Evolutionary conservation across 2,797 vertebrate genomes (phyloP).

Genomic region (Syngnathus acus): DNA sequence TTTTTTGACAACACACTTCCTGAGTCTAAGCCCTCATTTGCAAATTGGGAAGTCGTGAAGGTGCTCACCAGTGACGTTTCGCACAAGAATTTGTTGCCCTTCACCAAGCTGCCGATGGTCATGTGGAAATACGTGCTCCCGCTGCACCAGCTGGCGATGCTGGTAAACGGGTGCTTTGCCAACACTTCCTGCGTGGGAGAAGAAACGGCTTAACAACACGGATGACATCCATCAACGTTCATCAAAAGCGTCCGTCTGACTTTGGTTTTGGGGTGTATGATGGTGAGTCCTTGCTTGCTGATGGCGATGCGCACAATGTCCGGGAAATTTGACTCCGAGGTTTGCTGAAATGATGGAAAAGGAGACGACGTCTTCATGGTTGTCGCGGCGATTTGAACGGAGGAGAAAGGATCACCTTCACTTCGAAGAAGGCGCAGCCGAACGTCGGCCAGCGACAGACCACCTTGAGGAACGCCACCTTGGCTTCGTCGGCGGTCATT

Average conservation of each 20-base stretch:
- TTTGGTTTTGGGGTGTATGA: constrained; percentile 93
- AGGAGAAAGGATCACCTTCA: constrained; percentile 76
- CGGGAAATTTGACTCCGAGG: constrained; percentile 82
- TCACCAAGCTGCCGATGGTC: constrained; percentile 83
- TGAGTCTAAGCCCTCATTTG: no score
- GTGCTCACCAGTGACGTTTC: constrained; percentile 92
- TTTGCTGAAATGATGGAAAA: constrained; percentile 74
- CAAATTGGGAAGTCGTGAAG: no score
- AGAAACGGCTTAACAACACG: not conserved
- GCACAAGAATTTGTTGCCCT: constrained; percentile 85
- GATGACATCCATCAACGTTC: not conserved
- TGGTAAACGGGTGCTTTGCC: constrained; percentile 80
- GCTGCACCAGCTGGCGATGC: constrained; percentile 94
- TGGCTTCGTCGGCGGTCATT: constrained; percentile 79
- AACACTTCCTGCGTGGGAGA: constrained; percentile 75
- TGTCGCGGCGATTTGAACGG: not conserved
- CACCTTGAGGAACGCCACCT: constrained; percentile 80
- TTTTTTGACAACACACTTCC: not conserved
- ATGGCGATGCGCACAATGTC: constrained; percentile 88
- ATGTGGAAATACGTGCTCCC: constrained; percentile 98
- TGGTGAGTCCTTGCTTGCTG: constrained; percentile 83
- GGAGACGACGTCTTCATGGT: not conserved
- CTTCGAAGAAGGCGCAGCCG: constrained; percentile 94
- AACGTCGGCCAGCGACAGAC: constrained; percentile 87
- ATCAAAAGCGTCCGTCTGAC: constrained; percentile 48